These are phyloP conservation scores for Agonopterix subpropinquella DNA, from an alignment of 2,888 invertebrate species.

Conservation along the genomic window DNA sequence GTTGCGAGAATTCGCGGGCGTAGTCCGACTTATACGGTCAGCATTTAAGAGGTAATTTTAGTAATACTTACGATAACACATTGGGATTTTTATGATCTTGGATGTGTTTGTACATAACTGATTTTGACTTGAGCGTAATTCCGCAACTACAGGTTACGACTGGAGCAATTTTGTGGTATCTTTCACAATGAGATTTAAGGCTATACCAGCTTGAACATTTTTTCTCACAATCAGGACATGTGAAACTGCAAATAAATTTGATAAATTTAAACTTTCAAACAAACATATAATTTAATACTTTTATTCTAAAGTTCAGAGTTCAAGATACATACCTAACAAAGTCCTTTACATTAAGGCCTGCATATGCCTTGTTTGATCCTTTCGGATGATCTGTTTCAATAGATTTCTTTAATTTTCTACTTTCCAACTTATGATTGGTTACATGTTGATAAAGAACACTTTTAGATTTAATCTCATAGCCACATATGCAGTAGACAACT, in stretches of 20 bases:
- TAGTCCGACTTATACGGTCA: too few species aligned
- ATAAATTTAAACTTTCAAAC: background rate
- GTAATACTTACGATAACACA: constrained; percentile 55
- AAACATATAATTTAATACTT: background rate
- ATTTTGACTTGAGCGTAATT: constrained; percentile 63
- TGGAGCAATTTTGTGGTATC: constrained; percentile 46
- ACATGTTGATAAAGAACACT: constrained; percentile 62
- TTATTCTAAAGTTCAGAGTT: background rate
- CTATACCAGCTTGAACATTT: constrained; percentile 66
- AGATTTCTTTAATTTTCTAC: constrained; percentile 37
- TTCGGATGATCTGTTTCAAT: background rate
- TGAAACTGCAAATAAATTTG: constrained; percentile 44
- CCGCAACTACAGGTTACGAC: constrained; percentile 66
- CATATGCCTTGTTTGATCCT: constrained; percentile 11
- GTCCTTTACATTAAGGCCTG: constrained; percentile 47
- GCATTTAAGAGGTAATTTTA: background rate
- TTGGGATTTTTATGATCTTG: constrained; percentile 69
- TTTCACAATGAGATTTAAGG: constrained; percentile 53
- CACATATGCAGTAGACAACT: constrained; percentile 51
- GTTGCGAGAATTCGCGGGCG: too few species aligned
- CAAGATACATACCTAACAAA: constrained; percentile 49
- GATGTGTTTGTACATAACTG: constrained; percentile 70
- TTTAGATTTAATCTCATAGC: constrained; percentile 52
- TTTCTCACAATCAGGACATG: constrained; percentile 56
- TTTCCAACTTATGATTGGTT: constrained; percentile 51